phyloP scores from a whole-genome alignment of 2,113 vertebrate species.

The Salvelinus namaycush region DNA sequence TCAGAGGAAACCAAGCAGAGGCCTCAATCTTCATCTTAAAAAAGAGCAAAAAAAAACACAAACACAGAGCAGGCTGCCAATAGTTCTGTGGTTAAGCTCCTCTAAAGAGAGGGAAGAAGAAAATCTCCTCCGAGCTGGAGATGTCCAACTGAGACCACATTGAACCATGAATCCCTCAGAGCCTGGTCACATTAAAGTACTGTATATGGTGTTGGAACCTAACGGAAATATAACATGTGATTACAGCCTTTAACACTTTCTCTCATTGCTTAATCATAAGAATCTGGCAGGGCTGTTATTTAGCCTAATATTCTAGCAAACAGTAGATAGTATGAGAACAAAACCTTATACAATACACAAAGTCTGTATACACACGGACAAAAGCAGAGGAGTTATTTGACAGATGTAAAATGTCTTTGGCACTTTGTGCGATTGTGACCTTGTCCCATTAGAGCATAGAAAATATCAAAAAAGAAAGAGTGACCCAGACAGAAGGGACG shows the following conservation, averaged over 20 bases:
- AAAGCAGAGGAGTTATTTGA: conserved; percentile 11
- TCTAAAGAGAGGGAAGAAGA: conserved; percentile 21
- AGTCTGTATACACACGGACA: not conserved
- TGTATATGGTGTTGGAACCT: conserved; percentile 19
- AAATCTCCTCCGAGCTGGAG: conserved; percentile 12
- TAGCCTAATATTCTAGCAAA: not conserved
- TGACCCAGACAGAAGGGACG: not conserved
- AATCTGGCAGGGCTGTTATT: not conserved
- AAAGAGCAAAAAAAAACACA: conserved; percentile 27
- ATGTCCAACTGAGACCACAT: conserved; percentile 9
- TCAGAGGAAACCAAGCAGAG: conserved; percentile 27
- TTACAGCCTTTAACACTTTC: not conserved
- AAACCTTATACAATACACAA: not conserved
- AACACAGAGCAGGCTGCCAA: conserved; percentile 39
- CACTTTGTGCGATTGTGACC: conserved; percentile 14
- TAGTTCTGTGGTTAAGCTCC: conserved; percentile 32
- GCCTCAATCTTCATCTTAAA: conserved; percentile 26
- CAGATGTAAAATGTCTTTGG: conserved; percentile 9
- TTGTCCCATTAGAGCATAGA: conserved; percentile 20
- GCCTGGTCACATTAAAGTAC: conserved; percentile 5
- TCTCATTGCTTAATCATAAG: not conserved
- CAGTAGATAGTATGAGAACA: not conserved
- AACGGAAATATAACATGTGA: not conserved
- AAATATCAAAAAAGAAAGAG: not conserved
- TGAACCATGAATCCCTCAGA: not conserved